phyloP scores from a whole-genome alignment of 2,797 vertebrate species.

The Lemur catta region DNA sequence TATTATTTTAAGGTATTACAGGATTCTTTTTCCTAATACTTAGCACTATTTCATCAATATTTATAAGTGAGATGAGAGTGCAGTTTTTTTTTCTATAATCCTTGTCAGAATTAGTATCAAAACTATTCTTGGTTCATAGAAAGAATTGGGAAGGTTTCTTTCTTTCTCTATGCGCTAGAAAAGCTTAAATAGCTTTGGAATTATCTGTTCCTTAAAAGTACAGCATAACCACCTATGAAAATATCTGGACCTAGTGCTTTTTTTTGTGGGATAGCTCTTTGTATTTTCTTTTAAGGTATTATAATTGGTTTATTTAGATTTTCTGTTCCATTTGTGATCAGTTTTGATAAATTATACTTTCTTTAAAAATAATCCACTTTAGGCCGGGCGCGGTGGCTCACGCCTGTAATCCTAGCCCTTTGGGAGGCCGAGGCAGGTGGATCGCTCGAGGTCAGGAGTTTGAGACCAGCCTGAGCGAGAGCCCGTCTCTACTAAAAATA shows the following conservation, averaged over 20 bases:
- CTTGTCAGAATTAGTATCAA: conserved; percentile 29
- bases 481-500: too few species aligned
- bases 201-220: not conserved
- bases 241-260: not conserved
- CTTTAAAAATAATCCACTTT: not conserved
- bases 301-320: not conserved
- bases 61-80: not conserved
- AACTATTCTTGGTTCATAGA: not conserved
- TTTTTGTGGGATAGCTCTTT: not conserved
- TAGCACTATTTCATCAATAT: not conserved
- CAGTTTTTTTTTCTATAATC: not conserved
- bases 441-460: too few species aligned
- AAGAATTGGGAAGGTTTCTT: not conserved
- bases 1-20: not conserved
- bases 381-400: too few species aligned
- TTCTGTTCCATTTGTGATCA: not conserved
- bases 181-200: not conserved
- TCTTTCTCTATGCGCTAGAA: not conserved
- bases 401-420: too few species aligned
- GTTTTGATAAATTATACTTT: not conserved
- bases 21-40: not conserved
- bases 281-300: not conserved
- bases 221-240: not conserved
- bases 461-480: too few species aligned
- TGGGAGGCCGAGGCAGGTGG: too few species aligned